Percentiles rank a stretch among this genome's conserved stretches.
Conservation (phyloP, 2,797 vertebrate genomes). For the Sebastes vulpes region DNA sequence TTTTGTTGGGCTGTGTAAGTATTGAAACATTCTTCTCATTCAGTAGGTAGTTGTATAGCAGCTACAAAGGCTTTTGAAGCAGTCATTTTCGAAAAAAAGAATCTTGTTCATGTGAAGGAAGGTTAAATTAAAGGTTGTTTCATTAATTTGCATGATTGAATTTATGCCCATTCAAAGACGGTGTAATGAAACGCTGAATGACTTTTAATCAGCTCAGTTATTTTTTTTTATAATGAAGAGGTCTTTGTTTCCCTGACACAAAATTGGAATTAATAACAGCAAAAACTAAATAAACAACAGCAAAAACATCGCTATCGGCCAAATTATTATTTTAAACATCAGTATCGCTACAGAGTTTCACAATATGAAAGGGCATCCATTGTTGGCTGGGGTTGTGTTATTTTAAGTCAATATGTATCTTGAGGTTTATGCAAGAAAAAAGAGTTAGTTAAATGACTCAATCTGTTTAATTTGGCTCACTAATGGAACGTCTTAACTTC, state of each 20-base stretch:
- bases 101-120: neutral
- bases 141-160: neutral
- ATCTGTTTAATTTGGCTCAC: constrained; percentile 5
- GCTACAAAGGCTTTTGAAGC: neutral
- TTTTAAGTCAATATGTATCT: neutral
- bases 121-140: neutral
- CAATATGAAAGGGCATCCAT: neutral
- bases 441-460: neutral
- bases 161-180: neutral
- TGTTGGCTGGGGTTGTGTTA: neutral
- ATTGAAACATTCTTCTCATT: neutral
- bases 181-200: neutral
- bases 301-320: neutral
- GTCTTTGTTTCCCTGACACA: neutral
- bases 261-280: neutral
- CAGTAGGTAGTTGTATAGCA: neutral
- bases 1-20: neutral
- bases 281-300: neutral
- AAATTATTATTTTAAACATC: neutral
- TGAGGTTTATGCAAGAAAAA: neutral
- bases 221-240: neutral
- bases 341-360: too few species aligned
- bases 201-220: neutral
- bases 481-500: constrained; percentile 3
- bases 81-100: neutral